Conservation (phyloP, 1,140 invertebrate genomes). For the Drosophila micromelanica region DNA sequence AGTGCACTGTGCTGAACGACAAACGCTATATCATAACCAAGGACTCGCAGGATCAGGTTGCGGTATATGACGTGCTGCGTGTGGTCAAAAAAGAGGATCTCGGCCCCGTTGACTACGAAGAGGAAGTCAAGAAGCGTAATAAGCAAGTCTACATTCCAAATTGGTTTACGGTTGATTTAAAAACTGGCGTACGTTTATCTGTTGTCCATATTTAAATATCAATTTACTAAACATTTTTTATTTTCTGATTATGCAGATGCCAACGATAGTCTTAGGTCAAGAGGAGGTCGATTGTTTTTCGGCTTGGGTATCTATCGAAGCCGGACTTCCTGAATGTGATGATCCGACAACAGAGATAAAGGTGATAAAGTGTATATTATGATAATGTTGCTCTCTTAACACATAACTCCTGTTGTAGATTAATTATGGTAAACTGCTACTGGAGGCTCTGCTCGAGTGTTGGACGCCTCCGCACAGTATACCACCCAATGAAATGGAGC, state of each 20-base stretch:
- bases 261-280: constrained; percentile 97
- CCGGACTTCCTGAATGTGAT: constrained; percentile 89
- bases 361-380: constrained; percentile 75
- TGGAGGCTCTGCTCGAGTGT: constrained; percentile 97
- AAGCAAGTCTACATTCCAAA: constrained; percentile 98
- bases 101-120: constrained; percentile 96
- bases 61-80: constrained; percentile 98
- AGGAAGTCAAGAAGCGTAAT: constrained; percentile 96
- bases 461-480: constrained; percentile 91
- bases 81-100: constrained; percentile 96
- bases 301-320: constrained; percentile 99
- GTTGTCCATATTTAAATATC: not conserved
- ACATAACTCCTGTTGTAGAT: constrained; percentile 86
- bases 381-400: not conserved
- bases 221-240: no score
- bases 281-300: constrained; percentile 99
- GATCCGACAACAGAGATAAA: constrained; percentile 92
- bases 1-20: constrained; percentile 97
- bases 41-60: constrained; percentile 97
- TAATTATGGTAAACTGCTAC: constrained; percentile 97
- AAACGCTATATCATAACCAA: constrained; percentile 98
- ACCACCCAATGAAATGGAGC: constrained; percentile 88
- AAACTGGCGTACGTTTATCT: constrained; percentile 92
- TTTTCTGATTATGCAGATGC: constrained; percentile 88
- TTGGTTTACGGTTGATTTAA: constrained; percentile 99